Evolutionary conservation across 35 echinoderm and acorn worm species (phyloP).

Genomic region (Heliocidaris tuberculata): DNA sequence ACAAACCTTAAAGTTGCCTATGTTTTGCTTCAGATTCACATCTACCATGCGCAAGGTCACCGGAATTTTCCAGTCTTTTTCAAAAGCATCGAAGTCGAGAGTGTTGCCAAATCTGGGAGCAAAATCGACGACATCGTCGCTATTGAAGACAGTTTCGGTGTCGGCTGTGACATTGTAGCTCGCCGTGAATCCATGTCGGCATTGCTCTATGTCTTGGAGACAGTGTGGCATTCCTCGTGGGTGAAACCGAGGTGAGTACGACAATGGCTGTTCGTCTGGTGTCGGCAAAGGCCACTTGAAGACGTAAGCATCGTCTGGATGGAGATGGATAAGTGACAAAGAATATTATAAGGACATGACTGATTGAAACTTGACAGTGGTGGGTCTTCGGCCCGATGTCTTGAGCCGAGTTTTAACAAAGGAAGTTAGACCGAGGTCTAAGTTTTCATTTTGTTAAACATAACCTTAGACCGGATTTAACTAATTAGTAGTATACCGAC

Average conservation of each 20-base stretch:
- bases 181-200: neutral
- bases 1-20: neutral
- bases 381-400: no score
- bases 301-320: neutral
- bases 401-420: no score
- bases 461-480: no score
- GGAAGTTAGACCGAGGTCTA: no score
- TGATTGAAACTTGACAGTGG: no score
- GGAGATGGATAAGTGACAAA: neutral
- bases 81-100: neutral
- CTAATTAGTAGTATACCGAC: no score
- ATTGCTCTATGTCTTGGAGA: neutral
- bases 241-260: neutral
- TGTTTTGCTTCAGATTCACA: neutral
- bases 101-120: neutral
- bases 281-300: neutral
- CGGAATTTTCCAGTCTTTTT: neutral
- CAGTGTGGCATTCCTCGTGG: neutral
- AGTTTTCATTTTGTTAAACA: no score
- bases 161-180: neutral
- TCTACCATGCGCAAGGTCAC: neutral
- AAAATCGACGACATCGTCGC: neutral
- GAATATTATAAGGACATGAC: no score
- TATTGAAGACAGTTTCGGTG: neutral
- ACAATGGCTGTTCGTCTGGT: neutral